Conservation (phyloP, 1,140 invertebrate genomes). For the Calosoma granatense region DNA sequence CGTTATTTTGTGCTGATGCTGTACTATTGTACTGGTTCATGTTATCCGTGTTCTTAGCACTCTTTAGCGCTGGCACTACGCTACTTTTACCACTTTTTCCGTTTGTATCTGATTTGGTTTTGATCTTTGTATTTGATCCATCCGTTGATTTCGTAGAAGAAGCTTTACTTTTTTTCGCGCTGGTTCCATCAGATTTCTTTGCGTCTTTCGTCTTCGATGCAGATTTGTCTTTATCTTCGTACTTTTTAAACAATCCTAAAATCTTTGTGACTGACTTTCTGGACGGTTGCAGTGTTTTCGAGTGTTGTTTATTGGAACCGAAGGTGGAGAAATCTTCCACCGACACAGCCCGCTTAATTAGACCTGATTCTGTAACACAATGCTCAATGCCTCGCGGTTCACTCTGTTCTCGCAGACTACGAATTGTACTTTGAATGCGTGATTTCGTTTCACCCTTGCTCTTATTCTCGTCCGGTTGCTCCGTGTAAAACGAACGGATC, state of each 20-base stretch:
- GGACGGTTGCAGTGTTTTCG: conserved; percentile 28
- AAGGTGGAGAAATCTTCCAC: conserved; percentile 48
- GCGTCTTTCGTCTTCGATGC: conserved; percentile 9
- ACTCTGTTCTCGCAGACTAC: conserved; percentile 50
- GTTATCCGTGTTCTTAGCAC: conserved; percentile 13
- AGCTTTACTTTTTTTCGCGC: conserved; percentile 32
- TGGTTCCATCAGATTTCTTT: conserved; percentile 8
- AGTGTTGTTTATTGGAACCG: conserved; percentile 30
- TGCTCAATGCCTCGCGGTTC: conserved; percentile 42
- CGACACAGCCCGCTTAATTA: conserved; percentile 57
- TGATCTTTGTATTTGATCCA: neutral
- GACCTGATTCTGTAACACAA: conserved; percentile 41
- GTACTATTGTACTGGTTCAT: conserved; percentile 19
- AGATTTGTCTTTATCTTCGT: conserved; percentile 37
- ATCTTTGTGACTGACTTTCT: conserved; percentile 55
- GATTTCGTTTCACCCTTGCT: conserved; percentile 31
- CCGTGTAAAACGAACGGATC: conserved; percentile 37
- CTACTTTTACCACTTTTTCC: conserved; percentile 21
- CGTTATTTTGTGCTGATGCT: too few species aligned
- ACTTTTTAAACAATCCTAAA: conserved; percentile 60
- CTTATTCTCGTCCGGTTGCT: conserved; percentile 29
- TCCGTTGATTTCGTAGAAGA: conserved; percentile 15
- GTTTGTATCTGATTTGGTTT: conserved; percentile 15
- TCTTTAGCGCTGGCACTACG: conserved; percentile 18
- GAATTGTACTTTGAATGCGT: conserved; percentile 40